Evolutionary conservation across 2,888 invertebrate genomes (phyloP).

Genomic region (Nomada goodeniana): DNA sequence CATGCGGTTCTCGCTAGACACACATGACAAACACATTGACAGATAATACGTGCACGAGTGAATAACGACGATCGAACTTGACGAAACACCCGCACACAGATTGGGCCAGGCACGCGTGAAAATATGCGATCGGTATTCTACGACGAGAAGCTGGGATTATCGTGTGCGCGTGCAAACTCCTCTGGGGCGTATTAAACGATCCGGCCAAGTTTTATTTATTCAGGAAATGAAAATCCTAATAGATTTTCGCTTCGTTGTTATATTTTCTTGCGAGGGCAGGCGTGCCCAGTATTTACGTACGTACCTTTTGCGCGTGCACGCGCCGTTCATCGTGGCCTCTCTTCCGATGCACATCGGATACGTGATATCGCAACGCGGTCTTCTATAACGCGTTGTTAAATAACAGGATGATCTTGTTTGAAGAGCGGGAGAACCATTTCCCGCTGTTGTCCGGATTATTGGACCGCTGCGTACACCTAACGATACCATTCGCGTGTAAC

Average conservation of each 20-base stretch:
- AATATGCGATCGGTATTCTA: constrained; percentile 60
- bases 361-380: constrained; percentile 49
- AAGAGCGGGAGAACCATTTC: constrained; percentile 22
- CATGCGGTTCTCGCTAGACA: constrained; percentile 2
- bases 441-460: constrained; percentile 22
- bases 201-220: constrained; percentile 73
- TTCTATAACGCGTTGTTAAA: constrained; percentile 44
- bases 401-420: constrained; percentile 48
- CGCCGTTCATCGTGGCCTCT: constrained; percentile 34
- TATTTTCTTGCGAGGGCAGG: constrained; percentile 69
- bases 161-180: constrained; percentile 70
- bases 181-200: constrained; percentile 73
- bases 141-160: constrained; percentile 69
- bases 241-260: constrained; percentile 75
- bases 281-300: constrained; percentile 64
- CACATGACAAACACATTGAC: background rate
- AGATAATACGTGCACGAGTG: background rate
- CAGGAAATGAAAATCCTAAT: constrained; percentile 76
- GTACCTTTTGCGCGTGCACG: constrained; percentile 51
- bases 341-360: constrained; percentile 36
- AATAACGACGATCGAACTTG: constrained; percentile 11
- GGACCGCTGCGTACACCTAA: background rate
- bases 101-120: constrained; percentile 46
- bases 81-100: constrained; percentile 35
- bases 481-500: constrained; percentile 3